These are phyloP conservation scores for Bergia sp. DNA, from an alignment of 92 coral and sea anemone species.

Conservation along the genomic window DNA sequence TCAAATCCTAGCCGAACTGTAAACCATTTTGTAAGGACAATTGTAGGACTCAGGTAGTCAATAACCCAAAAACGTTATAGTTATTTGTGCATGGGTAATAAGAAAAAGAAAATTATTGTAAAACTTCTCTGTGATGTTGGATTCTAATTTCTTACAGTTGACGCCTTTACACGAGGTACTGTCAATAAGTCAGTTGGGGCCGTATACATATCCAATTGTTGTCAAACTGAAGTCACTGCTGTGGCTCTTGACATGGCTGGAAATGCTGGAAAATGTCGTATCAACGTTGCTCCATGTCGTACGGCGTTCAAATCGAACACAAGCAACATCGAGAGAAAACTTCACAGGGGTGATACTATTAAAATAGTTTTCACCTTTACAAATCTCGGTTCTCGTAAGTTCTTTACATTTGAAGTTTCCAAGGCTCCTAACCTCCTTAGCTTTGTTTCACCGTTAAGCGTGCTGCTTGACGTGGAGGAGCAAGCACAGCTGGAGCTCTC, in stretches of 20 bases:
- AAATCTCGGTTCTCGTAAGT: slow-evolving; percentile 51
- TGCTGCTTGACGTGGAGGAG: slow-evolving; percentile 17
- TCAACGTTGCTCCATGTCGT: slow-evolving; percentile 15
- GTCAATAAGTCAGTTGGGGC: slow-evolving; percentile 40
- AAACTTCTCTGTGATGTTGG: too few relatives aligned
- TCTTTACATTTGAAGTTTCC: slow-evolving; percentile 46
- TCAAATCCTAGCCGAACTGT: too few relatives aligned
- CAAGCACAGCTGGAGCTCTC: slow-evolving; percentile 10
- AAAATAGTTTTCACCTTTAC: slow-evolving; percentile 52
- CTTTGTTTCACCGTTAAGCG: slow-evolving; percentile 51
- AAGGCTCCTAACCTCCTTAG: slow-evolving; percentile 21
- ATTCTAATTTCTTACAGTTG: slow-evolving; percentile 40
- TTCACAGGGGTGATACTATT: slow-evolving; percentile 29
- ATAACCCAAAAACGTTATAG: too few relatives aligned
- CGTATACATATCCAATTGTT: slow-evolving; percentile 52
- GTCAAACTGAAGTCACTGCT: slow-evolving; percentile 53
- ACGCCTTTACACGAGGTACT: slow-evolving; percentile 15
- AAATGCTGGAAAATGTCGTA: slow-evolving; percentile 42
- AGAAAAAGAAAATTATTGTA: not conserved
- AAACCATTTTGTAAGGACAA: too few relatives aligned
- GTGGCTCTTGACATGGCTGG: slow-evolving; percentile 54
- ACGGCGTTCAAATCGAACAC: not conserved
- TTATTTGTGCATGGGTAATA: too few relatives aligned
- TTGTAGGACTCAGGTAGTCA: too few relatives aligned
- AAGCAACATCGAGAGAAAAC: slow-evolving; percentile 25